phyloP scores from a whole-genome alignment of 53 echinoderm and acorn worm species.

The Pentamera pediparva region DNA sequence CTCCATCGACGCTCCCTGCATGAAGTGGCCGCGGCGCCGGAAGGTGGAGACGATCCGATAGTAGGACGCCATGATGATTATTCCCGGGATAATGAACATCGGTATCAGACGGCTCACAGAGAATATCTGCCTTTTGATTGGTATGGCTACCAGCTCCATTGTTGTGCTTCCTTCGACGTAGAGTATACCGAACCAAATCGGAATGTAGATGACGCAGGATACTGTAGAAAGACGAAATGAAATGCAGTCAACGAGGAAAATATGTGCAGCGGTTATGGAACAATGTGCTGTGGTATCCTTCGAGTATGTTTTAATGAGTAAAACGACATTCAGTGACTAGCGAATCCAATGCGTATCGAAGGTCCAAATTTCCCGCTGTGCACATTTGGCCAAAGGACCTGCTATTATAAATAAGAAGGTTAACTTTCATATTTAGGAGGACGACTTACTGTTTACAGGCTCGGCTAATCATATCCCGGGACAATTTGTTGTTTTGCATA shows the following conservation, averaged over 20 bases:
- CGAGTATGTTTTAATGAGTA: no score
- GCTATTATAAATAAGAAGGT: no score
- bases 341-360: no score
- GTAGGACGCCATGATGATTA: neutral
- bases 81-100: conserved; percentile 13
- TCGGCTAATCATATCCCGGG: no score
- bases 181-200: neutral
- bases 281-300: no score
- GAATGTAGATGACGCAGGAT: neutral
- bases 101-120: neutral
- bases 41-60: neutral
- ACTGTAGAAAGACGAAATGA: neutral
- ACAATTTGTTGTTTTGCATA: no score
- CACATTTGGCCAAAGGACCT: no score
- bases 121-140: neutral
- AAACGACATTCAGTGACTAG: no score
- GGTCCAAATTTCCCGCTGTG: no score
- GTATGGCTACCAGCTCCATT: neutral
- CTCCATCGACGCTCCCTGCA: neutral
- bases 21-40: neutral
- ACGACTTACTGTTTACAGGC: no score
- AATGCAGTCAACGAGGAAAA: neutral
- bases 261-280: no score
- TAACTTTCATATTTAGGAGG: no score
- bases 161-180: neutral